Percentiles rank a stretch among this genome's conserved stretches.
Conservation (phyloP, 2,888 invertebrate species). For the Odontocolon sp. region DNA sequence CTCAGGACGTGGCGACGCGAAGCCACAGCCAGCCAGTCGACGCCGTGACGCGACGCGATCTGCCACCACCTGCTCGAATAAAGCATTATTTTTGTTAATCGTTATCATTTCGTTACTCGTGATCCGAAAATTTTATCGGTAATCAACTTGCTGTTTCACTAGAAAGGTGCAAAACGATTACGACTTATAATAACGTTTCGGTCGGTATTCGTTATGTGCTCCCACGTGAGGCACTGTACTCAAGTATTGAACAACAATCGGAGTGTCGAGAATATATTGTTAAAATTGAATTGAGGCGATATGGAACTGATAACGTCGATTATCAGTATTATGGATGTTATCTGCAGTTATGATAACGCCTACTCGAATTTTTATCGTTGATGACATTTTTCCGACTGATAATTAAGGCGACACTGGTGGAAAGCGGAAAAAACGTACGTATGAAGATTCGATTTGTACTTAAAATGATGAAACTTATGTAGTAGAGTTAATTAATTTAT, state of each 20-base stretch:
- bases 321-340: conserved; percentile 27
- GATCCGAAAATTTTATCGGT: conserved; percentile 3
- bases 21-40: conserved; percentile 72
- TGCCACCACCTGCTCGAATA: conserved; percentile 36
- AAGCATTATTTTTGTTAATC: conserved; percentile 14
- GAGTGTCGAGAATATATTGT: not conserved
- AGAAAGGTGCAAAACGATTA: too few species aligned
- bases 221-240: too few species aligned
- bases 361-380: conserved; percentile 13
- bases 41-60: conserved; percentile 71
- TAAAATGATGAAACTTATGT: not conserved
- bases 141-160: too few species aligned
- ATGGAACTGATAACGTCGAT: not conserved
- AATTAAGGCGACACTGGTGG: not conserved
- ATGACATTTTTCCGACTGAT: not conserved
- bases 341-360: conserved; percentile 3
- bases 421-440: not conserved
- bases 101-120: not conserved
- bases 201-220: too few species aligned
- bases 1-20: conserved; percentile 61
- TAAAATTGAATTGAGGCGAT: not conserved
- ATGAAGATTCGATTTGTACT: not conserved
- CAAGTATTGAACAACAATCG: too few species aligned
- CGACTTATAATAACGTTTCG: too few species aligned
- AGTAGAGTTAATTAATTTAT: not conserved